Evolutionary conservation across 2,888 invertebrate genomes (phyloP), one percentile per base, ranked within the genome.

Genomic region (Drosophila demipolita): DNA sequence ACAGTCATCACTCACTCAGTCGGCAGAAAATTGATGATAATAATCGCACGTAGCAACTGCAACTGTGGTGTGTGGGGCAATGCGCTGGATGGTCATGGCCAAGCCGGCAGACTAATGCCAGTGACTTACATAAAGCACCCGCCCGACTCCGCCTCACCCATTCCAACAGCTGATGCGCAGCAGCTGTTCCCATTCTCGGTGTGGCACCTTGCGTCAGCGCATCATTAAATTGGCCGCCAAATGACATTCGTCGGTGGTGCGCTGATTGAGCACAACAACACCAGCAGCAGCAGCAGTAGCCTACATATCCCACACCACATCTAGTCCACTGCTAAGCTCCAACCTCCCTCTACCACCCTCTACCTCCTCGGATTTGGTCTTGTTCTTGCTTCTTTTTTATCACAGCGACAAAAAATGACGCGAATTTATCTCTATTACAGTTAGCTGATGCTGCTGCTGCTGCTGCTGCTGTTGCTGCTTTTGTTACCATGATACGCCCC

Each of bases 11-110:
- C 85, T 86, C 85, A 86, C 77, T 77, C 83, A 79, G 75, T 82
- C 77, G 86, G 71, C 82, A 78, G 75, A 87, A 90, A 91, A 91
- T 91, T 91, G 91, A 91, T 91, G 91, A 90, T 89, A 85, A 91
- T 91, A 90, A 91, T 91, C 90, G 90, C 87, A 85, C 86, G 85
- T 85, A 79, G 66, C 70, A 67, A 65, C 57, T 64, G 54, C 59
- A 33, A 40, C 32, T n/a, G 36, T 1, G 23, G 23, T 23, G 15
- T 50, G 17, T 17, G 50, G 40, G 42, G 61, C 20, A 42, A 26
- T 26, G 54, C 49, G 33, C 54, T 71, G 58, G 72, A 64, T 70
- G 78, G 66, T 73, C 74, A 73, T 63, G 62, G 65, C 75, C 63
- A 66, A 32, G 53, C 52, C 50, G 60, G 36, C 52, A 71, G 29